phyloP scores from a whole-genome alignment of 2,888 invertebrate species.

The Drosophila borborema region DNA sequence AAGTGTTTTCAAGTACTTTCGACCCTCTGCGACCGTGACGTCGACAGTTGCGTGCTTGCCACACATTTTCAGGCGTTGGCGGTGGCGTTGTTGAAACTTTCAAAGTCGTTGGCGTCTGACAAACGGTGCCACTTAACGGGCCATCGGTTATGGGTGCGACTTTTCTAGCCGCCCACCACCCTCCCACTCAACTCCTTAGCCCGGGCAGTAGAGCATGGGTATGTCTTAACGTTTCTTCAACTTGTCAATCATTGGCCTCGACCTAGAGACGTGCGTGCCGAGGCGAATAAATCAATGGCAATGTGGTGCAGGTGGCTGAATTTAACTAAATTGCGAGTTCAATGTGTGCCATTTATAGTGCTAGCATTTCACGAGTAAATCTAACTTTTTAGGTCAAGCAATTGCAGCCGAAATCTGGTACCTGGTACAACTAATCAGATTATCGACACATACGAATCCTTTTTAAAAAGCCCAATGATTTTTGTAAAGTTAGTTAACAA shows the following conservation, averaged over 20 bases:
- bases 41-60: constrained; percentile 66
- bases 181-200: not conserved
- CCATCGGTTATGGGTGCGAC: constrained; percentile 54
- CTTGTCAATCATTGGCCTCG: constrained; percentile 66
- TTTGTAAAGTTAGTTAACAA: not conserved
- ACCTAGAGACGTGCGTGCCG: constrained; percentile 70
- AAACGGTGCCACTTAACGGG: constrained; percentile 66
- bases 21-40: constrained; percentile 19
- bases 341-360: constrained; percentile 37
- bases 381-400: constrained; percentile 24
- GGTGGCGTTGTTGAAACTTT: constrained; percentile 54
- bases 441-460: not conserved
- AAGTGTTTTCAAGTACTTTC: constrained; percentile 72
- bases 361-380: constrained; percentile 27
- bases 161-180: constrained; percentile 43
- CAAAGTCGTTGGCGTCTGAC: constrained; percentile 64
- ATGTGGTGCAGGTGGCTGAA: constrained; percentile 40
- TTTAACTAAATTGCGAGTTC: constrained; percentile 35
- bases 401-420: constrained; percentile 24
- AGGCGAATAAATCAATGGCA: constrained; percentile 49
- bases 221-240: constrained; percentile 33
- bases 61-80: constrained; percentile 60
- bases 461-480: not conserved
- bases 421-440: constrained; percentile 27
- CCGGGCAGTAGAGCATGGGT: constrained; percentile 10